Evolutionary conservation across 2,113 vertebrate genomes (phyloP), one percentile per base, ranked within the genome.

Genomic region (Chionis minor): DNA sequence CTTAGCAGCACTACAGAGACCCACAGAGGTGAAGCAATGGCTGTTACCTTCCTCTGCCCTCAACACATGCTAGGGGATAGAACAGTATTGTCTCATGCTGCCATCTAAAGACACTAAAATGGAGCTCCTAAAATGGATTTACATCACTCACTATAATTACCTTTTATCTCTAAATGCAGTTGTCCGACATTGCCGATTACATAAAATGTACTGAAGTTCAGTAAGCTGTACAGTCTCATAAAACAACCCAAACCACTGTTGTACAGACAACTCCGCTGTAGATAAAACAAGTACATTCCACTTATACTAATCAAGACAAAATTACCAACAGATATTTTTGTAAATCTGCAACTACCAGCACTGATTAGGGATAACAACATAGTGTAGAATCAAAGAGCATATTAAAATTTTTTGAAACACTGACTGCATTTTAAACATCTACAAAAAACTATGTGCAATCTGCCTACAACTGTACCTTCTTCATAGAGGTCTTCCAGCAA

Each of bases 401-500:
- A 5, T 56, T 87, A 94, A 79, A 54, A 45, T 13, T 7, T 52
- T 67, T 73, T 47, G 52, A 56, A 90, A 87, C 9, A 3, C 27
- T 26, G 19, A 51, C 44, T 86, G 69, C 12, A 59, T 78, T 75
- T 81, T 40, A 78, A 92, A 82, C 0, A 0, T 7, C 15, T 13
- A 35, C 26, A 44, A 55, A 58, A 19, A 79, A 32, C 5, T n/a
- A 33, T 8, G 26, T 38, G 66, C 9, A 18, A 86, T 18, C 32
- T 8, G 42, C 59, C 44, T 7, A 11, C 4, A 61, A 51, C 11
- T 9, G 79, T 98, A 99, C 99, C 99, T 98, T 99, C 99, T 69
- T 99, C 99, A 54, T 99, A 99, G 95, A 98, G 98, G 63, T 99
- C 99, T 55, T 99, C 99, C 81, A 99, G 98, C 83, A 99, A 84